Evolutionary conservation across 2,888 invertebrate genomes (phyloP).

Genomic region (Theretra japonica): DNA sequence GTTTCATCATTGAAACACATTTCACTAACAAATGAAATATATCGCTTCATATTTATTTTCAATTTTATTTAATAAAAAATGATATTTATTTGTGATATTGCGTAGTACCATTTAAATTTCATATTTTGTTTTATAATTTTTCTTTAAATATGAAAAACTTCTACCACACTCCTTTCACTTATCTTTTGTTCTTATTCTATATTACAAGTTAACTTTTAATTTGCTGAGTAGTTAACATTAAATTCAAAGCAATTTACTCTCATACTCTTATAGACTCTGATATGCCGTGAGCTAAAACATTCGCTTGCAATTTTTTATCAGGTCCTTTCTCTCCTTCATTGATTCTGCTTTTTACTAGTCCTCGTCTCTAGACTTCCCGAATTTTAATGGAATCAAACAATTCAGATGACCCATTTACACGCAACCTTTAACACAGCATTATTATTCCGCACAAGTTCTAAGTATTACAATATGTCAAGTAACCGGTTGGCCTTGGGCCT

Average conservation of each 20-base stretch:
- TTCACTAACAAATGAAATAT: no score
- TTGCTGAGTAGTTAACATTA: no score
- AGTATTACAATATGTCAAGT: conserved; percentile 49
- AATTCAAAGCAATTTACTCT: no score
- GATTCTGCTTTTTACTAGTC: no score
- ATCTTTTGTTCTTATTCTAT: neutral
- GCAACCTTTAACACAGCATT: conserved; percentile 44
- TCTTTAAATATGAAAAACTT: no score
- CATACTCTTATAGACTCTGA: no score
- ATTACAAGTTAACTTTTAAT: no score
- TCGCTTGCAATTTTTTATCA: neutral
- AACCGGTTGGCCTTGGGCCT: conserved; percentile 55
- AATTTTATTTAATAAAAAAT: neutral
- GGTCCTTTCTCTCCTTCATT: no score
- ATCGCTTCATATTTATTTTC: no score
- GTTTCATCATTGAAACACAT: neutral
- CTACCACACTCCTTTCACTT: neutral
- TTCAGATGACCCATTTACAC: conserved; percentile 41
- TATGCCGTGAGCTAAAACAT: no score
- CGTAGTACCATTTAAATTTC: neutral
- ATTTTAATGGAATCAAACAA: neutral
- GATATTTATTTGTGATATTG: no score
- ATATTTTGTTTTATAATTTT: no score
- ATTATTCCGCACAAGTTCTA: conserved; percentile 40
- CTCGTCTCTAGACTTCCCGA: neutral